Percentiles rank a stretch among this genome's conserved stretches.
Evolutionary conservation across 2,113 vertebrate species (phyloP).

Genomic region (Oncorhynchus keta): DNA sequence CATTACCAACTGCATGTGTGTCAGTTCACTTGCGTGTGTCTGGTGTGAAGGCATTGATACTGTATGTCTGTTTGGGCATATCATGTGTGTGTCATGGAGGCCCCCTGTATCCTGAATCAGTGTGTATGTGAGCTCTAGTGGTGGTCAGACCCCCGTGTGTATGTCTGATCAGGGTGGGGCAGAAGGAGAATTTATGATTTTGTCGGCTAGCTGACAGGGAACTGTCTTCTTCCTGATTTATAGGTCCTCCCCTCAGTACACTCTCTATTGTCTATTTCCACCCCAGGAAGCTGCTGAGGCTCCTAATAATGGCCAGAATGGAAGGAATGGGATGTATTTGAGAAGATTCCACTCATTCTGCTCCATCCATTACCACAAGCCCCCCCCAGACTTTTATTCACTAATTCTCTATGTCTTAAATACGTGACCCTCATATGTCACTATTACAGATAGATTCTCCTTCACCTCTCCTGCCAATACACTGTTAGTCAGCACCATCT

Average conservation of each 20-base stretch:
- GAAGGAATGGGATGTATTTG: no score
- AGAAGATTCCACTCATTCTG: background rate
- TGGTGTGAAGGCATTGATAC: conserved; percentile 7
- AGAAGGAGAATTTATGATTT: conserved; percentile 55
- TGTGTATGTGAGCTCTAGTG: background rate
- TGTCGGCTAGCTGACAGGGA: background rate
- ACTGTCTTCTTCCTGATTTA: background rate
- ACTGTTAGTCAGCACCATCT: no score
- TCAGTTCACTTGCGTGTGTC: background rate
- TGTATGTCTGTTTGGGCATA: background rate
- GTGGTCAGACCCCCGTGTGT: background rate
- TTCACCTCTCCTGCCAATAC: no score
- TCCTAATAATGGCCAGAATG: conserved; percentile 23
- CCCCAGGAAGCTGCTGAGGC: background rate
- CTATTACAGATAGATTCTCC: no score
- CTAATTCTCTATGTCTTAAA: no score
- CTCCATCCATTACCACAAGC: conserved; percentile 30
- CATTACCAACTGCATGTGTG: background rate
- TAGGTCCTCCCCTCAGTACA: no score
- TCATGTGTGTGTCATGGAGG: background rate
- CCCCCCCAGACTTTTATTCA: background rate
- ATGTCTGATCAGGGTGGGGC: conserved; percentile 44
- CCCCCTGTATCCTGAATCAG: background rate
- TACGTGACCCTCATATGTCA: no score
- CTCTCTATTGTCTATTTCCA: background rate